phyloP scores from a whole-genome alignment of 2,888 invertebrate species.

The Caenorhabditis japonica region DNA sequence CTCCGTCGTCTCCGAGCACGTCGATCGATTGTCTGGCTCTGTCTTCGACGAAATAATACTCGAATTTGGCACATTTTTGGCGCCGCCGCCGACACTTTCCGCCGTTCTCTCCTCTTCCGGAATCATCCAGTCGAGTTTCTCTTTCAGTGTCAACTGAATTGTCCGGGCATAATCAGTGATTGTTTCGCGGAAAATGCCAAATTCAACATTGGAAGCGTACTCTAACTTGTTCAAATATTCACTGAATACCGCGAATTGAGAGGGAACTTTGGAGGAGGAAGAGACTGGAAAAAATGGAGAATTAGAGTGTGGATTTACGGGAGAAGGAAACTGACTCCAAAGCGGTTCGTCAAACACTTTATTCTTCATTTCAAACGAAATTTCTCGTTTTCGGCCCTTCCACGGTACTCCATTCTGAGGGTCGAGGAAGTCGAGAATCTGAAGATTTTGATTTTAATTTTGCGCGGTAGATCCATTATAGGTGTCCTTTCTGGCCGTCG shows the following conservation, averaged over 20 bases:
- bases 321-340: conserved; percentile 35
- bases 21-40: too few relatives aligned
- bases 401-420: conserved; percentile 28
- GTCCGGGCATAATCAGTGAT: conserved; percentile 43
- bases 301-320: neutral
- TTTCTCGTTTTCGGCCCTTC: conserved; percentile 37
- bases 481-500: too few relatives aligned
- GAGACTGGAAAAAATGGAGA: conserved; percentile 28
- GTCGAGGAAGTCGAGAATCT: conserved; percentile 43
- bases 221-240: conserved; percentile 31
- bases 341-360: conserved; percentile 19
- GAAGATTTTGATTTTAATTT: too few relatives aligned
- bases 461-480: too few relatives aligned
- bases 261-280: conserved; percentile 8
- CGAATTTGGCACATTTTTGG: too few relatives aligned
- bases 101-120: neutral
- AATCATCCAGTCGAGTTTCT: conserved; percentile 36
- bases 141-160: conserved; percentile 28
- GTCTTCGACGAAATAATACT: too few relatives aligned
- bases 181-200: conserved; percentile 36
- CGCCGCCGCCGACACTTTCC: too few relatives aligned
- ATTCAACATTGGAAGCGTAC: conserved; percentile 31
- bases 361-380: conserved; percentile 25
- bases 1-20: too few relatives aligned
- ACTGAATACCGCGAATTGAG: conserved; percentile 11